phyloP scores from a whole-genome alignment of 2,113 vertebrate genomes.

The Cebus imitator region DNA sequence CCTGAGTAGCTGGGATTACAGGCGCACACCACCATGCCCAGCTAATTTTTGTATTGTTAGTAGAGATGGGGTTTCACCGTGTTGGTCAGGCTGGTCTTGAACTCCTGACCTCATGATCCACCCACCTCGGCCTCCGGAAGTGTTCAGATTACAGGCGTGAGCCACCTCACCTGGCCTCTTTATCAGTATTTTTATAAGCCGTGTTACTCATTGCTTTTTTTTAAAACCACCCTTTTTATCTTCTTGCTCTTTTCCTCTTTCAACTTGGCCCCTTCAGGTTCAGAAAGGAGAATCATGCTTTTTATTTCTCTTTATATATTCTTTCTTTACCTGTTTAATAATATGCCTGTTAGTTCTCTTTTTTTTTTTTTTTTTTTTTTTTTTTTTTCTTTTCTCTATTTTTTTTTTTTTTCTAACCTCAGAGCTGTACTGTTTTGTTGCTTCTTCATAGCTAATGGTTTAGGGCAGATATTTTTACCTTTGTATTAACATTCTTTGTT shows the following conservation, averaged over 20 bases:
- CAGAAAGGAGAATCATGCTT: conserved; percentile 8
- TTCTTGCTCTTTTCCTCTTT: neutral
- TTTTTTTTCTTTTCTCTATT: neutral
- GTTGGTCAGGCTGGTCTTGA: neutral
- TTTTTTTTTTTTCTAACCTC: conserved; percentile 7
- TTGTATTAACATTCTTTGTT: conserved; percentile 48
- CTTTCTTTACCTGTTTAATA: conserved; percentile 22
- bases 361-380: neutral
- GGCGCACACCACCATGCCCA: too few species aligned
- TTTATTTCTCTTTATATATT: neutral
- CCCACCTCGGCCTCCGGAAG: neutral
- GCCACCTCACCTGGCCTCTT: neutral
- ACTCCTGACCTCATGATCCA: neutral
- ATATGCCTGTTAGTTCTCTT: neutral
- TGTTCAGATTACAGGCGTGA: neutral
- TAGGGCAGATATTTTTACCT: conserved; percentile 35
- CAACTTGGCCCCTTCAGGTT: neutral
- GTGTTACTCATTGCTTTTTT: conserved; percentile 22
- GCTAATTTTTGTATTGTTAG: neutral
- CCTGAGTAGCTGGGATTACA: neutral
- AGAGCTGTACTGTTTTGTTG: neutral
- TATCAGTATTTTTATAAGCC: conserved; percentile 43
- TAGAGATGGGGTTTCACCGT: neutral
- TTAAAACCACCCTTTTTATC: neutral
- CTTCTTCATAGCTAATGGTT: conserved; percentile 33